A percentile compares a stretch with the other conserved stretches of the same genome.
Conservation (phyloP, 2,113 vertebrate genomes). For the Urocynchramus pylzowi region DNA sequence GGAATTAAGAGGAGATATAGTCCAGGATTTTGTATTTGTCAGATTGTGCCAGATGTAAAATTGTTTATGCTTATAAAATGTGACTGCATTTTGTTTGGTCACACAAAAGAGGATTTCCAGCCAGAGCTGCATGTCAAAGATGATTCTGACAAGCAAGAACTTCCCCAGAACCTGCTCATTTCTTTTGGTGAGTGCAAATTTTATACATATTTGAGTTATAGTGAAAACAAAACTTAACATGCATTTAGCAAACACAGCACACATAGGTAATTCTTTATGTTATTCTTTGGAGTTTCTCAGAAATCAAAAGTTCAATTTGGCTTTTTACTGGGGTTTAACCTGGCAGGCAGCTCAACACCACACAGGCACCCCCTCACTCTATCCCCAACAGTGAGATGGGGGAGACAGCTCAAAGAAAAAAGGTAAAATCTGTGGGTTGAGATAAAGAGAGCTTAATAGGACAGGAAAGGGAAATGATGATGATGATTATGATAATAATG, state of each 20-base stretch:
- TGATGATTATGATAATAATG: neutral
- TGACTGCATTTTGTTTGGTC: neutral
- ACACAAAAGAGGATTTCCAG: neutral
- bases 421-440: neutral
- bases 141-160: neutral
- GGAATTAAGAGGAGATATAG: neutral
- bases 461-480: neutral
- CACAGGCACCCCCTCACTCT: rapidly evolving
- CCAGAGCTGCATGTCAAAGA: neutral
- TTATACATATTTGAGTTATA: neutral
- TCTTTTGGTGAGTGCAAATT: neutral
- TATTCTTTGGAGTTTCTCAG: neutral
- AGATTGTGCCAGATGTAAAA: neutral
- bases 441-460: neutral
- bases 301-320: neutral
- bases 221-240: neutral
- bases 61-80: neutral
- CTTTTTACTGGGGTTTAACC: neutral
- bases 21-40: neutral
- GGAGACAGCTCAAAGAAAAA: neutral
- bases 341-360: neutral
- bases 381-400: neutral
- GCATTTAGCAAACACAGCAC: neutral
- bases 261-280: neutral
- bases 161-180: neutral